Percentiles rank a stretch among this genome's conserved stretches.
Evolutionary conservation across 2,797 vertebrate genomes (phyloP).

Genomic region (Aeoliscus strigatus): DNA sequence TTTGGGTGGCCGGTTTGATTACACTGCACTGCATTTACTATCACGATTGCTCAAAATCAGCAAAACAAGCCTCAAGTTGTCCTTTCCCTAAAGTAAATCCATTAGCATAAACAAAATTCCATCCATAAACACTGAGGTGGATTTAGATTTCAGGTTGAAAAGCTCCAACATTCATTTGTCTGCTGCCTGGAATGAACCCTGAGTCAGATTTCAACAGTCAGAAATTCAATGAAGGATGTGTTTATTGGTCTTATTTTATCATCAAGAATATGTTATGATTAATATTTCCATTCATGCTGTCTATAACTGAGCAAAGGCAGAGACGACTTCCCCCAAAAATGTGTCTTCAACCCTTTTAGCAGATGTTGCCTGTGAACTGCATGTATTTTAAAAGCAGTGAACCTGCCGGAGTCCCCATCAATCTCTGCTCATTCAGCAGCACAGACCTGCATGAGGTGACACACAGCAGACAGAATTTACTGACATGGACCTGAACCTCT

Average conservation of each 20-base stretch:
- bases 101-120: slow-evolving; percentile 33
- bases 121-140: slow-evolving; percentile 8
- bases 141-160: slow-evolving; percentile 14
- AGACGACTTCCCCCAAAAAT: slow-evolving; percentile 10
- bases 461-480: slow-evolving; percentile 41
- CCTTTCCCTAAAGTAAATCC: slow-evolving; percentile 27
- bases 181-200: background rate
- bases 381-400: slow-evolving; percentile 10
- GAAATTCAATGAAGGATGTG: too few species aligned
- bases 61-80: slow-evolving; percentile 27
- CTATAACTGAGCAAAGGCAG: too few species aligned
- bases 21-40: slow-evolving; percentile 22
- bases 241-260: too few species aligned
- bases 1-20: slow-evolving; percentile 60
- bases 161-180: slow-evolving; percentile 12
- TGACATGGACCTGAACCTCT: slow-evolving; percentile 15
- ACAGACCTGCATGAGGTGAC: slow-evolving; percentile 22
- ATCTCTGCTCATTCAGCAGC: slow-evolving; percentile 11
- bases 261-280: too few species aligned
- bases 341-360: slow-evolving; percentile 8
- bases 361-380: slow-evolving; percentile 3
- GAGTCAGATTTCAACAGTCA: slow-evolving; percentile 13
- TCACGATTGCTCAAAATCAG: too few species aligned
- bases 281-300: slow-evolving; percentile 10
- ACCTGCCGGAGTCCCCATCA: slow-evolving; percentile 9